These are phyloP conservation scores for Brachypteracias leptosomus DNA, from an alignment of 2,113 vertebrate species.

Conservation along the genomic window DNA sequence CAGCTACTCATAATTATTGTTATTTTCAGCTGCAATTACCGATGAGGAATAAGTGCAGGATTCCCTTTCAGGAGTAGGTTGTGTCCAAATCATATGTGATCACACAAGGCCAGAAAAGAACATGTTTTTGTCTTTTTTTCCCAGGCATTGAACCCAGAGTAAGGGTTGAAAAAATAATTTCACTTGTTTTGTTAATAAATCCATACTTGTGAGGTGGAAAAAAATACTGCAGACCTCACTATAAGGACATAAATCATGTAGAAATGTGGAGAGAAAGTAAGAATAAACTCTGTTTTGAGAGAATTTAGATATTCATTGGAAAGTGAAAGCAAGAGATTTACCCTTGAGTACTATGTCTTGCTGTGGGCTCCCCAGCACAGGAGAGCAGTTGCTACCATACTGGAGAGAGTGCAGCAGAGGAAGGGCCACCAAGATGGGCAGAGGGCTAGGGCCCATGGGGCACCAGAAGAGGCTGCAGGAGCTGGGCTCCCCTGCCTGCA, in stretches of 20 bases:
- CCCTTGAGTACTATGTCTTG: no score
- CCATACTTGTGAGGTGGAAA: background rate
- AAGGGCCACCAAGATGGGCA: background rate
- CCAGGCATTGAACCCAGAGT: background rate
- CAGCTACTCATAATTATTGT: background rate
- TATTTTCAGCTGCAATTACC: background rate
- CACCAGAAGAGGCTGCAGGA: background rate
- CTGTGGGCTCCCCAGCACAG: background rate
- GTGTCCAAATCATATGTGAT: background rate
- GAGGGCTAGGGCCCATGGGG: rapidly evolving
- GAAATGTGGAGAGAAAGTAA: background rate
- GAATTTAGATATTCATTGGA: background rate
- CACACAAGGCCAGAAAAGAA: background rate
- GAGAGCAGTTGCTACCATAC: background rate
- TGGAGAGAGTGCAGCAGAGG: background rate
- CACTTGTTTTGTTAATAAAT: background rate
- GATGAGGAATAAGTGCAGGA: background rate
- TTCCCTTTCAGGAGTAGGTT: background rate
- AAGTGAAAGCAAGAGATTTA: background rate
- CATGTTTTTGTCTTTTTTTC: background rate
- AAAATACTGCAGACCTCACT: background rate
- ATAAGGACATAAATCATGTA: background rate
- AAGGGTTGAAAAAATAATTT: background rate
- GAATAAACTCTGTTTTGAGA: background rate
- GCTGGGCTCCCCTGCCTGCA: background rate